Percentiles rank a stretch among this genome's conserved stretches.
Conservation (phyloP, 2,113 vertebrate species). For the Trogon melanurus region DNA sequence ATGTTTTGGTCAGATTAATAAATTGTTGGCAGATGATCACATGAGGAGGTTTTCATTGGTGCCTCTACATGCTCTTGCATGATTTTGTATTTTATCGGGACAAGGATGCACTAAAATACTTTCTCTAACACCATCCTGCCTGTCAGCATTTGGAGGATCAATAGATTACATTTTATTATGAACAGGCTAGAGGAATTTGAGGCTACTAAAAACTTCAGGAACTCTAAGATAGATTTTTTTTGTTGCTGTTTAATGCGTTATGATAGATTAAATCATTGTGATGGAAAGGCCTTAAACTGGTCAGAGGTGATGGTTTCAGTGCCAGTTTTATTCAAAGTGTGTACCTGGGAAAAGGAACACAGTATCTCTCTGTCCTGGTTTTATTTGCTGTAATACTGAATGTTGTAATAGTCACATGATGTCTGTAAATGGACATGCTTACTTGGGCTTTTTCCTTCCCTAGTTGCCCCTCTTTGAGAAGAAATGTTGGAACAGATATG, state of each 20-base stretch:
- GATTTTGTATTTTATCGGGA: not conserved
- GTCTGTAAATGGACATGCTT: not conserved
- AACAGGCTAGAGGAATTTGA: not conserved
- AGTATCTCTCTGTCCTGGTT: not conserved
- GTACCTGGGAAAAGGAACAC: not conserved
- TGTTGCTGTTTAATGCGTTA: not conserved
- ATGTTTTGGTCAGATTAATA: not conserved
- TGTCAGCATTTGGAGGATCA: not conserved
- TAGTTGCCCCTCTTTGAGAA: not conserved
- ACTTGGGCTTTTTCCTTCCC: not conserved
- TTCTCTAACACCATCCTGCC: not conserved
- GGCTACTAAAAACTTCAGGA: not conserved
- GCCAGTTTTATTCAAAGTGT: not conserved
- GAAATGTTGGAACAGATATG: not conserved
- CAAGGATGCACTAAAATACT: not conserved
- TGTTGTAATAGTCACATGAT: not conserved
- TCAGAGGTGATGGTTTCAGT: not conserved
- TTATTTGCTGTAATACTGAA: not conserved
- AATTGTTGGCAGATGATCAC: not conserved
- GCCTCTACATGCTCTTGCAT: not conserved
- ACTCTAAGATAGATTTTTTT: not conserved
- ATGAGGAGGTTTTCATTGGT: not conserved
- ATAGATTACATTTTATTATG: not conserved
- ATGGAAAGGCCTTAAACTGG: not conserved
- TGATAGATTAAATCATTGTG: not conserved